A percentile compares a stretch with the other conserved stretches of the same genome.
phyloP scores from a whole-genome alignment of 1,140 invertebrate species.

The Scaptomyza hsui region DNA sequence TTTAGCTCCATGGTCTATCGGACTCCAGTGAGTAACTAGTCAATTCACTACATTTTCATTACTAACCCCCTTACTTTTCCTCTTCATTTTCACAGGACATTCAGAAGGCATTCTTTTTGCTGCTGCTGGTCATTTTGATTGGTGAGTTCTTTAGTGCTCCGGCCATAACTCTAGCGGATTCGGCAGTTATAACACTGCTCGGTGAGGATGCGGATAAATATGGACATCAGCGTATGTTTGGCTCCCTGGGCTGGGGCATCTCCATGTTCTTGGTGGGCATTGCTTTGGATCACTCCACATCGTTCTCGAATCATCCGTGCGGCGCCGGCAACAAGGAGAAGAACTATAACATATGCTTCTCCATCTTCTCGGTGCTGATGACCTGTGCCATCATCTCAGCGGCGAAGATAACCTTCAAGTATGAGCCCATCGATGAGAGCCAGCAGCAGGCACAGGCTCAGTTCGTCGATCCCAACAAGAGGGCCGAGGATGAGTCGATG shows the following conservation, averaged over 20 bases:
- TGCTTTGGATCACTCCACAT: constrained; percentile 97
- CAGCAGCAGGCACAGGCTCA: constrained; percentile 55
- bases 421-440: constrained; percentile 86
- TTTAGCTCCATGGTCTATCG: constrained; percentile 97
- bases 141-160: constrained; percentile 99
- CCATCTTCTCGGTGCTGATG: constrained; percentile 98
- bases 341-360: constrained; percentile 99
- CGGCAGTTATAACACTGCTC: constrained; percentile 95
- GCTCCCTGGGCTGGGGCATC: constrained; percentile 98
- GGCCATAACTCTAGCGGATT: constrained; percentile 98
- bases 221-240: constrained; percentile 99
- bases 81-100: constrained; percentile 89
- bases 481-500: constrained; percentile 90
- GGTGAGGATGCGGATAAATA: constrained; percentile 97
- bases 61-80: neutral
- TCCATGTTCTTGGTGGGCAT: constrained; percentile 99
- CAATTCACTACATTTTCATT: no score
- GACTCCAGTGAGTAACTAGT: constrained; percentile 84
- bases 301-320: constrained; percentile 95
- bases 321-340: constrained; percentile 94
- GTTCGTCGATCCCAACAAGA: constrained; percentile 82
- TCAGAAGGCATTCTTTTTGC: constrained; percentile 97
- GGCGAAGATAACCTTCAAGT: constrained; percentile 93
- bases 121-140: constrained; percentile 95
- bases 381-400: constrained; percentile 96